Conservation (phyloP, 2,113 vertebrate genomes). For the Pantherophis guttatus region DNA sequence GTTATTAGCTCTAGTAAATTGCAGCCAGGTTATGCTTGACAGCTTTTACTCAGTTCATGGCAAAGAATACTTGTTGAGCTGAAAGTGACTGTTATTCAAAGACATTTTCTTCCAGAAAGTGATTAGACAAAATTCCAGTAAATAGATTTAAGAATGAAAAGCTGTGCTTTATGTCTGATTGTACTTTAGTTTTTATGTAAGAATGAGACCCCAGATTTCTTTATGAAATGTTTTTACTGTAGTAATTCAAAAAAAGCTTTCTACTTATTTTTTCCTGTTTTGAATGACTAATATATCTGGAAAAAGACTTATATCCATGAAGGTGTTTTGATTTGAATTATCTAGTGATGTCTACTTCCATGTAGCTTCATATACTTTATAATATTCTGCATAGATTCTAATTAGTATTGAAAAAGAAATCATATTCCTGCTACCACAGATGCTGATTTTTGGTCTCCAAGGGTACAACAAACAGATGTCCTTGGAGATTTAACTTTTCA, state of each 20-base stretch:
- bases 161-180: not conserved
- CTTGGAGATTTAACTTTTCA: not conserved
- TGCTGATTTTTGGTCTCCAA: not conserved
- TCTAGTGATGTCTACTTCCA: not conserved
- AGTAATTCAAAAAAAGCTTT: not conserved
- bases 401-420: not conserved
- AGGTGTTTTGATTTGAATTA: not conserved
- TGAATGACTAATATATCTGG: not conserved
- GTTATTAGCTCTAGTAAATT: constrained; percentile 26
- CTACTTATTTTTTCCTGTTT: not conserved
- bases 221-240: constrained; percentile 5
- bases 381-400: not conserved
- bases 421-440: not conserved
- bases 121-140: not conserved
- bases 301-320: not conserved
- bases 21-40: not conserved
- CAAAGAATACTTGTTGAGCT: accelerated
- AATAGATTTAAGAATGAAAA: not conserved
- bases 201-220: constrained; percentile 1
- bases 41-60: constrained; percentile 16
- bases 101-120: not conserved
- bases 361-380: not conserved
- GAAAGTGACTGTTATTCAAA: not conserved
- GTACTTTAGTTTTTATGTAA: constrained; percentile 2
- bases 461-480: not conserved